These are phyloP conservation scores for Stegodyphus mimosarum DNA, from an alignment of 1,140 invertebrate genomes.

Conservation along the genomic window DNA sequence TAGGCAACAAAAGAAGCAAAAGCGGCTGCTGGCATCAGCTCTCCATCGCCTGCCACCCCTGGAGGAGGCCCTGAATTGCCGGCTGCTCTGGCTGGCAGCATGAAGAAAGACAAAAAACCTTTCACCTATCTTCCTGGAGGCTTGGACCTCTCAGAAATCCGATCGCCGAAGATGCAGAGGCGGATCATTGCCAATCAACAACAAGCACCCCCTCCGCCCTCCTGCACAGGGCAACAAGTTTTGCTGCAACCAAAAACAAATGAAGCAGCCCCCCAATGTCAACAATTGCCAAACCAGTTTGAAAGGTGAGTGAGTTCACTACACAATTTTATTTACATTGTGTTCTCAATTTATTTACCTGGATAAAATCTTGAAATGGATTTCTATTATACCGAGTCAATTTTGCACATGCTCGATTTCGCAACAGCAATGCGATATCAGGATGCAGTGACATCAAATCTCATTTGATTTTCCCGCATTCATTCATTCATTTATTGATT, in stretches of 20 bases:
- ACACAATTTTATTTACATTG: not conserved
- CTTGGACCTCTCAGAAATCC: slow-evolving; percentile 88
- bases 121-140: slow-evolving; percentile 94
- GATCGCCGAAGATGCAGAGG: slow-evolving; percentile 87
- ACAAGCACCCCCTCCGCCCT: slow-evolving; percentile 43
- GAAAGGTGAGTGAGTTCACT: slow-evolving; percentile 27
- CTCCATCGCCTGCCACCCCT: slow-evolving; percentile 57
- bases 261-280: not conserved
- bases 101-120: slow-evolving; percentile 94
- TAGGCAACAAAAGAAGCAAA: slow-evolving; percentile 43
- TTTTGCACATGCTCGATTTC: too few relatives aligned
- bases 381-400: not conserved
- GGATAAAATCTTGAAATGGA: not conserved
- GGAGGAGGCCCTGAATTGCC: slow-evolving; percentile 73
- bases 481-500: too few relatives aligned
- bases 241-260: slow-evolving; percentile 11
- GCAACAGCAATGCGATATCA: too few relatives aligned
- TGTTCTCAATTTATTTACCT: not conserved
- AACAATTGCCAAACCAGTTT: slow-evolving; percentile 26
- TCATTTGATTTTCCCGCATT: too few relatives aligned
- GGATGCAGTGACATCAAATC: too few relatives aligned
- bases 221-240: slow-evolving; percentile 29
- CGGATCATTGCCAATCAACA: slow-evolving; percentile 72
- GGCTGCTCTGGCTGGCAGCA: slow-evolving; percentile 88
- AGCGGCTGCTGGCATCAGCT: slow-evolving; percentile 26